Conservation (phyloP, 2,888 invertebrate species). For the Scotopteryx bipunctaria region DNA sequence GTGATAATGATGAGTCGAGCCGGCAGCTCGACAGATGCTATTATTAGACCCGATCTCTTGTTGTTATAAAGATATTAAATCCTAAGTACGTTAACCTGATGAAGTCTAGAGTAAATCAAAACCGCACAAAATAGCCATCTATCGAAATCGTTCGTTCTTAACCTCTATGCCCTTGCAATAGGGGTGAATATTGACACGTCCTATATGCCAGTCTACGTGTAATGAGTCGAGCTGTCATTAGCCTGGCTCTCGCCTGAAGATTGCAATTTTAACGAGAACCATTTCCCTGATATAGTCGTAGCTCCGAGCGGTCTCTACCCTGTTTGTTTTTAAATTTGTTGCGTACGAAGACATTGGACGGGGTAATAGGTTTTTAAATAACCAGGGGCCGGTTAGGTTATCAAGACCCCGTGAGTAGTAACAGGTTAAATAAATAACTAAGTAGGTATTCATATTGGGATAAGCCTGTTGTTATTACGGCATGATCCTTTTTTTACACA, state of each 20-base stretch:
- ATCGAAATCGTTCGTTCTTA: conserved; percentile 1
- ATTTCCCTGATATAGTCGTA: conserved; percentile 50
- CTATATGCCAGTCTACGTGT: conserved; percentile 32
- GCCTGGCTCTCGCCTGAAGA: conserved; percentile 45
- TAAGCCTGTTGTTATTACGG: too few species aligned
- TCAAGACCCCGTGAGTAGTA: too few species aligned
- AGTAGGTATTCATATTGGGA: too few species aligned
- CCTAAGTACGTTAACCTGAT: conserved; percentile 7
- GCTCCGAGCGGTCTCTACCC: conserved; percentile 21
- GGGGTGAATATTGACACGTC: conserved; percentile 10
- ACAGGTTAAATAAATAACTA: too few species aligned
- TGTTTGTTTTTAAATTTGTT: conserved; percentile 29
- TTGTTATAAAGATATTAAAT: too few species aligned
- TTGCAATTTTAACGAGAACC: conserved; percentile 63
- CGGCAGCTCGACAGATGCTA: too few species aligned
- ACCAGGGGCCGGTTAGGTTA: background rate
- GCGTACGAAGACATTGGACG: background rate
- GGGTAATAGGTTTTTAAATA: background rate
- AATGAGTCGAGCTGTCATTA: conserved; percentile 56
- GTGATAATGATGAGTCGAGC: too few species aligned
- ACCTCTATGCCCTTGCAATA: conserved; percentile 13
- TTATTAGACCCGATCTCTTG: too few species aligned
- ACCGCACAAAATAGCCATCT: conserved; percentile 15
- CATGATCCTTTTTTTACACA: too few species aligned
- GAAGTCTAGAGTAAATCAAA: conserved; percentile 16